phyloP scores from a whole-genome alignment of 2,888 invertebrate genomes.

The Galeopsomyia nigrocyanea region DNA sequence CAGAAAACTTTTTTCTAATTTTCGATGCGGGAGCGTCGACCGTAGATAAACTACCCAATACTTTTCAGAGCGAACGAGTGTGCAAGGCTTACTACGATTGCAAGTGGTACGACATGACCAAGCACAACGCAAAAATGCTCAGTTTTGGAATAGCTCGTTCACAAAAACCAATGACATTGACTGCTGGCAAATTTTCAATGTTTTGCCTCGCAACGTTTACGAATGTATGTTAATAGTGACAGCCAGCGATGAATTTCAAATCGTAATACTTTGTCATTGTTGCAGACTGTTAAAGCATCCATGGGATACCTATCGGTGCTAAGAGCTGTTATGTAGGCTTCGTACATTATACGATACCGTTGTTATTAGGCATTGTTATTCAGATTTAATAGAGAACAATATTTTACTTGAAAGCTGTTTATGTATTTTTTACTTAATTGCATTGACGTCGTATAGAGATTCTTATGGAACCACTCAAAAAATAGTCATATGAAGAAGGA shows the following conservation, averaged over 20 bases:
- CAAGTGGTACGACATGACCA: slow-evolving; percentile 69
- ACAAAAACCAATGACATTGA: slow-evolving; percentile 70
- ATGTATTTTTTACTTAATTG: no score
- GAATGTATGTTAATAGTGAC: slow-evolving; percentile 64
- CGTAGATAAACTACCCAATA: slow-evolving; percentile 1
- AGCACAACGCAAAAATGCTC: slow-evolving; percentile 66
- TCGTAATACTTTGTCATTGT: background rate
- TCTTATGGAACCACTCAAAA: no score
- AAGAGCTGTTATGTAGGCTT: slow-evolving; percentile 41
- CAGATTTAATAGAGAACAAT: no score
- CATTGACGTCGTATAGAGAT: no score
- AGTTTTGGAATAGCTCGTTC: slow-evolving; percentile 71
- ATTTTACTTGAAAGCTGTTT: no score
- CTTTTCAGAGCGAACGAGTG: slow-evolving; percentile 69
- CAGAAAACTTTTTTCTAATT: background rate
- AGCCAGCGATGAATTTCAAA: no score
- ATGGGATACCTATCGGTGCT: slow-evolving; percentile 50
- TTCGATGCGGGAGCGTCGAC: background rate
- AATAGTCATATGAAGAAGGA: no score
- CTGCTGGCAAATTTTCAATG: slow-evolving; percentile 72
- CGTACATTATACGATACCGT: no score
- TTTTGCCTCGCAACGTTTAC: slow-evolving; percentile 72
- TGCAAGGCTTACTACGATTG: slow-evolving; percentile 71
- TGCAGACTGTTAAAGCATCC: slow-evolving; percentile 41
- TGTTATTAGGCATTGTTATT: no score